These are phyloP conservation scores for Calosoma granatense DNA, from an alignment of 1,140 invertebrate species.

Conservation along the genomic window DNA sequence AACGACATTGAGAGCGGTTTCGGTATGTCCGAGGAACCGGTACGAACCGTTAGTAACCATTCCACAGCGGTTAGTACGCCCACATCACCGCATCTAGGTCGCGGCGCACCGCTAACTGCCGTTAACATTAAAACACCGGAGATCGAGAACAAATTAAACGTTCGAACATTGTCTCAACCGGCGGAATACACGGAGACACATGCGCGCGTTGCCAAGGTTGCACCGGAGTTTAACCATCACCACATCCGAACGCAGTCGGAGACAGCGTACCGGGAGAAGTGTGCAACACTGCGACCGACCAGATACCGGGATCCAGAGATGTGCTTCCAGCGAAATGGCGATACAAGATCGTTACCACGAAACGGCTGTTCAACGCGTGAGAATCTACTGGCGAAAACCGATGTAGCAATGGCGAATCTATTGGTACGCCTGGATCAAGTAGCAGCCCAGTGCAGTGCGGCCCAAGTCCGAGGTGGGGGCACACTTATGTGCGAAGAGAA, in stretches of 20 bases:
- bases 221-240: background rate
- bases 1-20: constrained; percentile 37
- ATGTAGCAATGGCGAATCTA: constrained; percentile 52
- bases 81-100: constrained; percentile 36
- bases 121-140: constrained; percentile 2
- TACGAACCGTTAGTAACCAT: constrained; percentile 23
- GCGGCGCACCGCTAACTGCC: constrained; percentile 11
- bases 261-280: background rate
- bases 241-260: background rate
- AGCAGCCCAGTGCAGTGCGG: constrained; percentile 53
- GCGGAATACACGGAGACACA: constrained; percentile 14
- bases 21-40: constrained; percentile 24
- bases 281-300: background rate
- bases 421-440: constrained; percentile 55
- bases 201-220: background rate
- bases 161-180: constrained; percentile 20
- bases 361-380: constrained; percentile 34
- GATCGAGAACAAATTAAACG: background rate
- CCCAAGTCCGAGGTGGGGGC: constrained; percentile 57
- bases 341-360: constrained; percentile 4
- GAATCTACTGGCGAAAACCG: constrained; percentile 51
- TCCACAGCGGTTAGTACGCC: constrained; percentile 33
- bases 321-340: background rate
- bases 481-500: constrained; percentile 59
- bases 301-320: background rate